Percentiles rank a stretch among this genome's conserved stretches.
These are phyloP conservation scores for Syrrhaptes paradoxus DNA, from an alignment of 2,113 vertebrate species.

Conservation along the genomic window DNA sequence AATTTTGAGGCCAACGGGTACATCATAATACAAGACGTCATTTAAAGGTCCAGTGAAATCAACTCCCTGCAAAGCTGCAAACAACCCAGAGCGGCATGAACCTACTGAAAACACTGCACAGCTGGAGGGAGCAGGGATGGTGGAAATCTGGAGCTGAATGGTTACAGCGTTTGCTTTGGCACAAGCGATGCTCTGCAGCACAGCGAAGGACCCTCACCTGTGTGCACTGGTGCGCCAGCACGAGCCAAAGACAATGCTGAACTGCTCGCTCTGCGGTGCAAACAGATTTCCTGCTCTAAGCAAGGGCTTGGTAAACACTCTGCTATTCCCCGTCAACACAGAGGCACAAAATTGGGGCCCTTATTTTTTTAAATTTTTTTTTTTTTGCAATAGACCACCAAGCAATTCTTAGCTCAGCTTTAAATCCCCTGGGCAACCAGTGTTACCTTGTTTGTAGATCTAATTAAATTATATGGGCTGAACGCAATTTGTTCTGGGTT, in stretches of 20 bases:
- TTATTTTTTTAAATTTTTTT: not conserved
- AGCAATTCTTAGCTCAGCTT: conserved; percentile 34
- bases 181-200: not conserved
- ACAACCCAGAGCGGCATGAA: not conserved
- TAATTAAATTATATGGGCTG: conserved; percentile 73
- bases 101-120: not conserved
- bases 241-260: not conserved
- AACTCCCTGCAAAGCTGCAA: not conserved
- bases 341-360: not conserved
- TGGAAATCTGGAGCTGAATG: not conserved
- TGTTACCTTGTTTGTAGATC: conserved; percentile 74
- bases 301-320: not conserved
- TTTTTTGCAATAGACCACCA: conserved; percentile 52
- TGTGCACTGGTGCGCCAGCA: rapidly evolving
- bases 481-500: conserved; percentile 69
- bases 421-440: conserved; percentile 68
- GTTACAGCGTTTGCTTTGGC: not conserved
- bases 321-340: not conserved
- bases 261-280: rapidly evolving
- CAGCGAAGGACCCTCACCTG: not conserved
- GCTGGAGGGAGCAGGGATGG: not conserved
- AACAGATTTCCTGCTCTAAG: not conserved
- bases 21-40: not conserved
- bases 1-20: not conserved
- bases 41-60: not conserved